Conservation (phyloP, 2,797 vertebrate species). For the Ispidina picta region DNA sequence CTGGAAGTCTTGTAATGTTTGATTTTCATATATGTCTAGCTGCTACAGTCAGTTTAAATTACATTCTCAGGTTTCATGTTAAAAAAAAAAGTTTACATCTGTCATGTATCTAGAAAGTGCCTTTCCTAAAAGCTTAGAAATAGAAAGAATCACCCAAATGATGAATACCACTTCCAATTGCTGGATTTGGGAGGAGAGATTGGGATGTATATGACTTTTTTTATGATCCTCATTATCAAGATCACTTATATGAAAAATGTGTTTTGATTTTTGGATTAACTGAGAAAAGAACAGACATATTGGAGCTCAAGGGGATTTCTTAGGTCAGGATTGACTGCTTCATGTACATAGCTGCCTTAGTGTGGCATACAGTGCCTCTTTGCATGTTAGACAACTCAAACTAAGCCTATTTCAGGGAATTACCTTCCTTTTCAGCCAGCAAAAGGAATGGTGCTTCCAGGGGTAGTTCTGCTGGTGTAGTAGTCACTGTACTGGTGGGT, state of each 20-base stretch:
- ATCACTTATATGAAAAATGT: neutral
- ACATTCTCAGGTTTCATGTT: slow-evolving; percentile 30
- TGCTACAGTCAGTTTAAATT: slow-evolving; percentile 41
- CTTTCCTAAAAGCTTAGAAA: slow-evolving; percentile 30
- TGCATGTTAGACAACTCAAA: fast-evolving
- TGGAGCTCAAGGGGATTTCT: neutral
- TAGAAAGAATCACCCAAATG: slow-evolving; percentile 12
- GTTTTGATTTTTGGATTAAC: neutral
- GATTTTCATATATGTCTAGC: slow-evolving; percentile 6
- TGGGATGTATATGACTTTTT: neutral
- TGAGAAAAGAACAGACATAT: neutral
- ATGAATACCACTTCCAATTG: neutral
- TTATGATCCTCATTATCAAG: neutral
- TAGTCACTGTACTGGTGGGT: neutral
- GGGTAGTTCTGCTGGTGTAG: neutral
- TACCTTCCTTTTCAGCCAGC: neutral
- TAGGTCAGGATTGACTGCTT: neutral
- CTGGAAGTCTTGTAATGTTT: slow-evolving; percentile 45
- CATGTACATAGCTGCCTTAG: neutral
- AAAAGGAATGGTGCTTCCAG: neutral
- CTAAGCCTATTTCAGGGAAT: neutral
- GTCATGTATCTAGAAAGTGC: slow-evolving; percentile 21
- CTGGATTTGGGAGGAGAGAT: neutral
- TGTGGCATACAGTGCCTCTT: neutral
- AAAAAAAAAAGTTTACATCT: slow-evolving; percentile 43